Base-by-base conservation (phyloP, 2,888 invertebrate species). In the Ditula angustiorana region DNA sequence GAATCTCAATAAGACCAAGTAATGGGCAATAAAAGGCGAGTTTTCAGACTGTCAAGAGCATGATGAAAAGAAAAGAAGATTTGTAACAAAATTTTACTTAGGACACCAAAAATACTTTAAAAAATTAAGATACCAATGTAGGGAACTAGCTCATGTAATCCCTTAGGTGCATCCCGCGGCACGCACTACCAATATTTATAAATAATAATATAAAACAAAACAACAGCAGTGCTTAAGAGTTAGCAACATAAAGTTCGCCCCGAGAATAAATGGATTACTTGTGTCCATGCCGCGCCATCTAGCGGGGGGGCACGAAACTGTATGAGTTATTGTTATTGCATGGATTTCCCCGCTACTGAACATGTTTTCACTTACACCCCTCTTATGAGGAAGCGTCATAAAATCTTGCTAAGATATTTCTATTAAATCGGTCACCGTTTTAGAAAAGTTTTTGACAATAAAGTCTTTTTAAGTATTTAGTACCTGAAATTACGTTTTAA, bases 251-350 rank as follows among this genome's bases (percentile, higher is more conserved):
- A 92, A 92, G 78, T 80, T 85, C 92, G 81, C 92, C 90, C 91
- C 87, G 87, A 90, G 92, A 90, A 88, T 88, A 92, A 92, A 92
- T 92, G 92, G 92, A 92, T 92, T 92, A 92, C 87, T 91, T 90
- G 85, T 92, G 92, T 92, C 89, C 90, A 83, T 78, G 75, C 81
- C 61, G 78, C 87, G 88, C 87, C 92, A 92, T 92, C 92, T 92
- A 86, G 89, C 87, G 87, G 89, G 90, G 91, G 92, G 92, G 79
- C 75, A 81, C 67, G 80, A 79, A 84, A 82, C 86, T 79, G 70
- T 83, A 86, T 91, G 90, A 92, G 86, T 92, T 91, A 92, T 90
- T 90, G 88, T 92, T 92, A 92, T 92, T 90, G 85, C 86, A 74
- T 75, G 87, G 88, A 90, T 90, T 87, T 90, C 82, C 87, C 86